These are phyloP conservation scores for Drosophila recens DNA, from an alignment of 2,888 invertebrate genomes.

Conservation along the genomic window DNA sequence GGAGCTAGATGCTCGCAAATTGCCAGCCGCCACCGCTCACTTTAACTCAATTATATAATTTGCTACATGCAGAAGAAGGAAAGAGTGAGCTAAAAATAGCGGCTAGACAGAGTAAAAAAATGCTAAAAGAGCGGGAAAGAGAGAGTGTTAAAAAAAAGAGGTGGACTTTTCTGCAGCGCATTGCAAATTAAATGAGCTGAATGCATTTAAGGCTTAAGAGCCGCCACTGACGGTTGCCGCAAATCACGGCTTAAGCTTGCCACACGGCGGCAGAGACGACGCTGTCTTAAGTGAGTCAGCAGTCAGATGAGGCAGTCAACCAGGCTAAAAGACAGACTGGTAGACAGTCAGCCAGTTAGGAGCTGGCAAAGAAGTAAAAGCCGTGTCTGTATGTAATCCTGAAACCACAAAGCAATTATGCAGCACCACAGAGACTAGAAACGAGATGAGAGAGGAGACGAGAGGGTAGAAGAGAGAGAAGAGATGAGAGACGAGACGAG, in stretches of 20 bases:
- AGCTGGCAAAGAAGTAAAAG: constrained; percentile 20
- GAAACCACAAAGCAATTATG: constrained; percentile 79
- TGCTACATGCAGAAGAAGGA: constrained; percentile 32
- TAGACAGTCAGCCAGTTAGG: constrained; percentile 11
- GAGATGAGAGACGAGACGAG: not conserved
- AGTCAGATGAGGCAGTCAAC: constrained; percentile 7
- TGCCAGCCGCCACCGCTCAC: constrained; percentile 64
- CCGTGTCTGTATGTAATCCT: constrained; percentile 52
- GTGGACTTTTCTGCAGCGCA: constrained; percentile 36
- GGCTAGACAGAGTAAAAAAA: not conserved
- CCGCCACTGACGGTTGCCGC: constrained; percentile 51
- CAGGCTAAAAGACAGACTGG: constrained; percentile 6
- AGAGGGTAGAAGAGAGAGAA: not conserved
- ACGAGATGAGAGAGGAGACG: constrained; percentile 12
- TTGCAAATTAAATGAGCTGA: constrained; percentile 76
- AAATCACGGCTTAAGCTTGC: constrained; percentile 74
- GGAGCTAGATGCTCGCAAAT: constrained; percentile 43
- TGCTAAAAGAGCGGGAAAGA: constrained; percentile 1
- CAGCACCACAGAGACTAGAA: constrained; percentile 48
- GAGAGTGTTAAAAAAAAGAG: not conserved
- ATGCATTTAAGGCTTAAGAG: constrained; percentile 77
- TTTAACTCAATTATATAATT: constrained; percentile 82
- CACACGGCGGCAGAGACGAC: constrained; percentile 21
- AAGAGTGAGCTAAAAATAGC: constrained; percentile 8
- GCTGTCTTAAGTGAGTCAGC: constrained; percentile 73